Evolutionary conservation across 1,140 invertebrate species (phyloP).

Genomic region (Thrips palmi): DNA sequence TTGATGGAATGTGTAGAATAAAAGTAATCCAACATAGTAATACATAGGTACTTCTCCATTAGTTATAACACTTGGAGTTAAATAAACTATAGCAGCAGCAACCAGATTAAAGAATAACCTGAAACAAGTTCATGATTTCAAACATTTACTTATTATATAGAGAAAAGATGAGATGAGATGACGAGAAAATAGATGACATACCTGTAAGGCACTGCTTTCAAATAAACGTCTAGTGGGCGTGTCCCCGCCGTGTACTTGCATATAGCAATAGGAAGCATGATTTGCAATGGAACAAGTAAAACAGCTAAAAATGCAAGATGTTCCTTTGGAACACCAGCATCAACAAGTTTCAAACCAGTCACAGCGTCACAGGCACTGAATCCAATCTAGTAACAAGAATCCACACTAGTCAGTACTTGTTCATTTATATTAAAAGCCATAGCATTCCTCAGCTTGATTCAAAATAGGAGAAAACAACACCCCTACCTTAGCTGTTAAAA

Average conservation of each 20-base stretch:
- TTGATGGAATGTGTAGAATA: slow-evolving; percentile 78
- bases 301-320: slow-evolving; percentile 80
- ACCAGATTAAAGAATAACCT: slow-evolving; percentile 59
- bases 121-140: slow-evolving; percentile 16
- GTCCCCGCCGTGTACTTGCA: slow-evolving; percentile 76
- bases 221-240: slow-evolving; percentile 70
- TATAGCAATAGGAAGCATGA: slow-evolving; percentile 77
- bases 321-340: slow-evolving; percentile 90
- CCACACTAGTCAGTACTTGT: slow-evolving; percentile 1
- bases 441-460: background rate
- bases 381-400: slow-evolving; percentile 52
- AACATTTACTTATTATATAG: too few relatives aligned
- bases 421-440: slow-evolving; percentile 12
- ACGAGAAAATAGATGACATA: slow-evolving; percentile 19
- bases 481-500: slow-evolving; percentile 79
- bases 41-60: slow-evolving; percentile 49
- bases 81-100: slow-evolving; percentile 64
- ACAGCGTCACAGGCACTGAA: slow-evolving; percentile 93
- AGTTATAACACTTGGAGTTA: slow-evolving; percentile 53
- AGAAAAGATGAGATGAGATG: too few relatives aligned
- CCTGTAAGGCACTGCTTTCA: slow-evolving; percentile 77
- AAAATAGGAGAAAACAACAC: slow-evolving; percentile 2
- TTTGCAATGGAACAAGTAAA: slow-evolving; percentile 86
- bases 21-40: slow-evolving; percentile 64
- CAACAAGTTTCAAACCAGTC: slow-evolving; percentile 84